A percentile compares a stretch with the other conserved stretches of the same genome.
Evolutionary conservation across 2,113 vertebrate genomes (phyloP).

Genomic region (Oceanodroma tethys): DNA sequence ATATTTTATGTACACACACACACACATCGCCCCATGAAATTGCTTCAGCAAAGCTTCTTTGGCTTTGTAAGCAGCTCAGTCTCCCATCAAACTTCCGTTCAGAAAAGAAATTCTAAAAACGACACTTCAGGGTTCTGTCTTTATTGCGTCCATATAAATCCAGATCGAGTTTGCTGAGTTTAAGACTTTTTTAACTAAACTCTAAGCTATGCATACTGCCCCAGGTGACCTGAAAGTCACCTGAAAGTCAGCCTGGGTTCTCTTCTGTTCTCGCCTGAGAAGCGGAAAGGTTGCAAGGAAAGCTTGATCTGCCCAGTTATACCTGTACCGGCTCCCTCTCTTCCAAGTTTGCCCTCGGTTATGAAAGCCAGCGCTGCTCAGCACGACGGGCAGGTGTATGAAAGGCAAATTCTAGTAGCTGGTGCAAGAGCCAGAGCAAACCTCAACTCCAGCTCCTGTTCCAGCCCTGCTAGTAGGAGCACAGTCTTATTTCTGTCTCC

Average conservation of each 20-base stretch:
- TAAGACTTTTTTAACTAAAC: background rate
- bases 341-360: too few species aligned
- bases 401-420: background rate
- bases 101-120: background rate
- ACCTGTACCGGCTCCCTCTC: too few species aligned
- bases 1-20: too few species aligned
- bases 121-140: background rate
- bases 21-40: background rate
- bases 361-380: background rate
- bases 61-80: background rate
- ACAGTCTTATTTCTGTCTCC: background rate
- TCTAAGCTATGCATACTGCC: background rate
- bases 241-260: background rate
- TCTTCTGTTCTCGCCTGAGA: background rate
- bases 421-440: background rate
- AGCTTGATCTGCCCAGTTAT: background rate
- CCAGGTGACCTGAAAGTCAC: background rate
- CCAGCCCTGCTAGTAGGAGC: background rate
- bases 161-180: fast-evolving
- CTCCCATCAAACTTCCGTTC: background rate
- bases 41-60: background rate
- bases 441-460: background rate
- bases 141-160: fast-evolving
- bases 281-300: background rate
- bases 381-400: fast-evolving